Percentiles rank a stretch among this genome's conserved stretches.
phyloP scores from a whole-genome alignment of 2,888 invertebrate genomes.

The Meiosimyza decipiens region DNA sequence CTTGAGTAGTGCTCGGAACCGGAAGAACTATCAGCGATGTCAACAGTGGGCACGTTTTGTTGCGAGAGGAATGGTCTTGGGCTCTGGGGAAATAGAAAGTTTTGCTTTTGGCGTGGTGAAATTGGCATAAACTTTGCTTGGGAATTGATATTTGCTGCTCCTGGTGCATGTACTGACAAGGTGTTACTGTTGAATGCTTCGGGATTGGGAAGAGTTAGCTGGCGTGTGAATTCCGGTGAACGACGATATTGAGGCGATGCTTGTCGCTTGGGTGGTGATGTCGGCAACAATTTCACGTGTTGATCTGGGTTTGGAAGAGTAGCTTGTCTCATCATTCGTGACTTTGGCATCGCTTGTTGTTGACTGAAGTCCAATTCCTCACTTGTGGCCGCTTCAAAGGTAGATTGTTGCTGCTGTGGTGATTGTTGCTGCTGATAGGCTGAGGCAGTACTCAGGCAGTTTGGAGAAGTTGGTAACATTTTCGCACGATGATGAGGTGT shows the following conservation, averaged over 20 bases:
- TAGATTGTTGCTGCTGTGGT: constrained; percentile 29
- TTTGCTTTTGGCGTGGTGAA: constrained; percentile 64
- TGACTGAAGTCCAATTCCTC: constrained; percentile 34
- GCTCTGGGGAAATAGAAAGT: constrained; percentile 64
- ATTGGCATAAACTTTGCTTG: constrained; percentile 64
- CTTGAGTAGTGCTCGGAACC: constrained; percentile 62
- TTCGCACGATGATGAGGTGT: constrained; percentile 54
- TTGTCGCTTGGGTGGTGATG: constrained; percentile 65
- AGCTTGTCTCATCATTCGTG: constrained; percentile 62
- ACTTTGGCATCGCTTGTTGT: constrained; percentile 48
- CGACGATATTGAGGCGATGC: constrained; percentile 64
- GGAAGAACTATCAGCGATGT: constrained; percentile 54
- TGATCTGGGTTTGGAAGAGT: constrained; percentile 66
- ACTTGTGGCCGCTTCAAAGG: constrained; percentile 16
- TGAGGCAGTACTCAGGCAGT: constrained; percentile 46
- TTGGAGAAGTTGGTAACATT: constrained; percentile 60
- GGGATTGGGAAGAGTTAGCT: constrained; percentile 65
- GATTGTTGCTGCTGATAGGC: constrained; percentile 43
- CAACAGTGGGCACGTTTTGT: constrained; percentile 64
- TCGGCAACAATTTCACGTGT: constrained; percentile 64
- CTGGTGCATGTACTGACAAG: constrained; percentile 57
- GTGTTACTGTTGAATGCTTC: constrained; percentile 63
- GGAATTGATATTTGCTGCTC: constrained; percentile 39
- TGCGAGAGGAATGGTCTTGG: constrained; percentile 65
- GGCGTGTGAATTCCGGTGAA: constrained; percentile 64